These are phyloP conservation scores for Delphinapterus leucas DNA, from an alignment of 2,113 vertebrate species.

Conservation along the genomic window DNA sequence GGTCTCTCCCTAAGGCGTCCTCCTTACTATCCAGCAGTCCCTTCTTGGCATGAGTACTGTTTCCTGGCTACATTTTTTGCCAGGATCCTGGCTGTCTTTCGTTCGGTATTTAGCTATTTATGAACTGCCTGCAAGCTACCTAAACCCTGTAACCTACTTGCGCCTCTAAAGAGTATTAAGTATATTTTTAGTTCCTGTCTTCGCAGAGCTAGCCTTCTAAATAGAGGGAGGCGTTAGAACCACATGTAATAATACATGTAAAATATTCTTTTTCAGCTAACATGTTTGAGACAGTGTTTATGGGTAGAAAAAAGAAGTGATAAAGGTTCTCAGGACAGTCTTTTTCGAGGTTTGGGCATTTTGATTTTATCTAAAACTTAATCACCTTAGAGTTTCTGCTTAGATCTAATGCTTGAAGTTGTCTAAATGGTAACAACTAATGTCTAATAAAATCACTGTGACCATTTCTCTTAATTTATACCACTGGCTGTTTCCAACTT, in stretches of 20 bases:
- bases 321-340: background rate
- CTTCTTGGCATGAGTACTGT: background rate
- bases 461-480: background rate
- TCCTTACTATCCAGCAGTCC: background rate
- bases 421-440: background rate
- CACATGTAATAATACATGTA: background rate
- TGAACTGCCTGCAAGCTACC: background rate
- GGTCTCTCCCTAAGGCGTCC: background rate
- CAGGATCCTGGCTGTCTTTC: background rate
- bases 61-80: background rate
- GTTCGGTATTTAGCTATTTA: background rate
- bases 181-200: constrained; percentile 37
- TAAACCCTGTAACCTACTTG: background rate
- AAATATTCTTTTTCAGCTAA: background rate
- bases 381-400: background rate
- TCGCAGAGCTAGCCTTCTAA: background rate
- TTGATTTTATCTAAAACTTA: background rate
- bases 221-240: background rate
- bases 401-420: background rate
- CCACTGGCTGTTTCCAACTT: background rate
- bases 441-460: background rate
- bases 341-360: background rate
- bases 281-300: background rate
- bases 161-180: background rate
- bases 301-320: background rate